Evolutionary conservation across 1,140 invertebrate genomes (phyloP), one percentile per base, ranked within the genome.

Genomic region (Holotrichia oblita): DNA sequence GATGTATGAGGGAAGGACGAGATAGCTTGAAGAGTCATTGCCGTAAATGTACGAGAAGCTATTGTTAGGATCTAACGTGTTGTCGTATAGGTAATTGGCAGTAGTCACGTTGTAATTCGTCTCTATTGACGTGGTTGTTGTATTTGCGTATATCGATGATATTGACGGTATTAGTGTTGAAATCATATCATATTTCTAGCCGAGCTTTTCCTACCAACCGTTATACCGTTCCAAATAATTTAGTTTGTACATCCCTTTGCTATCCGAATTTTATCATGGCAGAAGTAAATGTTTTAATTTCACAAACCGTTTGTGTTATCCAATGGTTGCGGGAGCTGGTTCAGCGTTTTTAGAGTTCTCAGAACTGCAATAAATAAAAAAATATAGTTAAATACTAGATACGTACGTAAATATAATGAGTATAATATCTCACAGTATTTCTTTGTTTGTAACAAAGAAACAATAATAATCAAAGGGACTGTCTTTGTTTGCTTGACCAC

Each of bases 1-100:
- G 84, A 97, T 94, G 87, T 97, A 97, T 82, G 90, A 88, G 41
- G 96, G 96, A 83, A 97, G 91, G 77, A 88, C 83, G 22, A 83
- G 84, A 55, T 76, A 55, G 12, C 41, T 20, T 24, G 77, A 80
- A 64, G 80, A 82, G 41, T 83, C 83, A 78, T 81, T 83, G n/a
- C 44, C 76, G 24, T 76, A 80, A 20, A 77, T 80, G 10, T 80
- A 75, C 61, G 84, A 82, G 42, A 80, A 81, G 81, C 83, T 86
- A 77, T 81, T 81, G 48, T 77, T 78, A 14, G 80, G 17, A 76
- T 81, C 81, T 22, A 82, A 77, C 1, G 79, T 75, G 2, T 79
- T 80, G 24, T 83, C 85, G 81, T 83, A 85, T 10, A 81, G 77
- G 55, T 80, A 77, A 77, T 79, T 80, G 74, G 80, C 69, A 20